Conservation (phyloP, 2,888 invertebrate species). For the Stenurella melanura region DNA sequence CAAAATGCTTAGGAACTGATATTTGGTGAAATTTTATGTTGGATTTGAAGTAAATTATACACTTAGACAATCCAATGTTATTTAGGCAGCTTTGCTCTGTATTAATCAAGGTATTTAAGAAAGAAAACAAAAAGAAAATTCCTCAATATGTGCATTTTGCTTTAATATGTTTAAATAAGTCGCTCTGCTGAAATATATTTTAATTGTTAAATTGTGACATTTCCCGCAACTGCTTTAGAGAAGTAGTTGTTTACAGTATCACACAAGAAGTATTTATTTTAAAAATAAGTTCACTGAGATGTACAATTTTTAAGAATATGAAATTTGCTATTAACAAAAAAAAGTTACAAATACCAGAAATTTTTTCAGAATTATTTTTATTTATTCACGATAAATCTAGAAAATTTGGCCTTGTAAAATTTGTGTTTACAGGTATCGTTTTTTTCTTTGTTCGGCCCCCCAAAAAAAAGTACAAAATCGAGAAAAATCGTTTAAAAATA, state of each 20-base stretch:
- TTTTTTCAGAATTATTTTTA: constrained; percentile 32
- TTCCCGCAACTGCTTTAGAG: not conserved
- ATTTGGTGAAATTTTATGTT: no score
- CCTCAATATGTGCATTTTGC: not conserved
- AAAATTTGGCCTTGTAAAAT: constrained; percentile 45
- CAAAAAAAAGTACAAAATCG: constrained; percentile 24
- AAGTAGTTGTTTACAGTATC: constrained; percentile 33
- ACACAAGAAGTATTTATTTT: constrained; percentile 32
- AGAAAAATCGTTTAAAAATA: constrained; percentile 20
- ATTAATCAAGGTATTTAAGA: not conserved
- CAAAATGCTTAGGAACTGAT: no score
- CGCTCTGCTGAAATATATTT: constrained; percentile 4
- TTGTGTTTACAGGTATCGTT: constrained; percentile 8
- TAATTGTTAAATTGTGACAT: constrained; percentile 12
- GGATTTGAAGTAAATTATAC: no score
- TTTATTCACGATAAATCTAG: constrained; percentile 12
- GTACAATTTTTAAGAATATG: constrained; percentile 7
- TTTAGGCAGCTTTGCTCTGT: not conserved
- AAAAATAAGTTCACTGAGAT: constrained; percentile 28
- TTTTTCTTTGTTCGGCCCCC: constrained; percentile 16
- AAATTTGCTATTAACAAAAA: constrained; percentile 13
- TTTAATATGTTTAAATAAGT: not conserved
- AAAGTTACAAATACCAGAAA: not conserved
- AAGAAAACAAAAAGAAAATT: not conserved
- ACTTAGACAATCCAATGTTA: not conserved